These are phyloP conservation scores for Lasius platythorax DNA, from an alignment of 2,888 invertebrate genomes.

Conservation along the genomic window DNA sequence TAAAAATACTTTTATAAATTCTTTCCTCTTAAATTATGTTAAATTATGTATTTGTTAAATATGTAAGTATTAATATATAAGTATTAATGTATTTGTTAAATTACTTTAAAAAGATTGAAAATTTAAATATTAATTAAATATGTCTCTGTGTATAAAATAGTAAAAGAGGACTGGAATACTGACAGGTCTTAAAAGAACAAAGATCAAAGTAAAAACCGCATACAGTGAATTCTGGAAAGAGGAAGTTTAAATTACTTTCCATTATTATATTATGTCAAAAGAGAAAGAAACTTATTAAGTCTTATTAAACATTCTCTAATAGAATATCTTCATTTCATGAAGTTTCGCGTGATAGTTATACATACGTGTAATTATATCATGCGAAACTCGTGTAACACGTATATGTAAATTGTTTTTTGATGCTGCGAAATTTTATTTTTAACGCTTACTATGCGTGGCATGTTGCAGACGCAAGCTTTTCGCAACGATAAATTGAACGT, in stretches of 20 bases:
- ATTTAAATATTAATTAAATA: slow-evolving; percentile 18
- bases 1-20: neutral
- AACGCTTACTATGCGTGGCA: neutral
- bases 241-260: neutral
- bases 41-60: neutral
- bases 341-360: neutral
- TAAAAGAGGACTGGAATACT: neutral
- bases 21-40: neutral
- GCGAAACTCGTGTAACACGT: neutral
- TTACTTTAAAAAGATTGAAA: neutral
- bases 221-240: neutral
- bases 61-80: neutral
- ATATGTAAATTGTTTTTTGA: slow-evolving; percentile 12
- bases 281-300: neutral
- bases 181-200: neutral
- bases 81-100: neutral
- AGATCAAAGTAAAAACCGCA: neutral
- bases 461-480: neutral
- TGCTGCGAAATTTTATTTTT: neutral
- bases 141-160: neutral
- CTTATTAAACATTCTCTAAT: neutral
- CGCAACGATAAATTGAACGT: slow-evolving; percentile 7
- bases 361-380: too few relatives aligned
- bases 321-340: neutral
- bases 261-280: neutral